Evolutionary conservation across 2,113 vertebrate genomes (phyloP).

Genomic region (Gymnarchus niloticus): DNA sequence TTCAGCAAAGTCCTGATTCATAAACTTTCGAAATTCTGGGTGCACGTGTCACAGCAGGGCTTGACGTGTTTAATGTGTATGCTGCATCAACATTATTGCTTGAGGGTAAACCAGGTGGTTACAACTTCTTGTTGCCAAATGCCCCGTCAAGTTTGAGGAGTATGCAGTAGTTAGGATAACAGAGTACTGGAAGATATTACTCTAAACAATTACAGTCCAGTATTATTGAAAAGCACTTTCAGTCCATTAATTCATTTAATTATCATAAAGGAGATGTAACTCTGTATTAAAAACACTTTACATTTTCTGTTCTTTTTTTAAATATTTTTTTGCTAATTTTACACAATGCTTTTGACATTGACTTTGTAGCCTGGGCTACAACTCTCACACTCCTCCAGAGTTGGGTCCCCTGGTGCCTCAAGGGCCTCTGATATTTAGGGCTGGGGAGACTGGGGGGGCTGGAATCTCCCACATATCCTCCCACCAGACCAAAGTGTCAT

Average conservation of each 20-base stretch:
- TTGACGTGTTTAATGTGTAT: neutral
- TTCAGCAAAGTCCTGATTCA: neutral
- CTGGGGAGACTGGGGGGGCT: neutral
- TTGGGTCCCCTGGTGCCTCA: neutral
- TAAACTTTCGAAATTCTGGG: neutral
- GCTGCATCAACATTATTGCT: neutral
- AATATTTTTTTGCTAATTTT: neutral
- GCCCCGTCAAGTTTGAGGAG: neutral
- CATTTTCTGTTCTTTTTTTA: neutral
- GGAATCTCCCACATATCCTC: neutral
- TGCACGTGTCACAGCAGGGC: neutral
- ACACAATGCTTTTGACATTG: neutral
- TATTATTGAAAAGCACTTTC: conserved; percentile 7
- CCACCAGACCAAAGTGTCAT: neutral
- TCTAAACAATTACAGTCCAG: neutral
- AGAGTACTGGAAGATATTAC: neutral
- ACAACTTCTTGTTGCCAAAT: neutral
- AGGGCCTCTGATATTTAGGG: neutral
- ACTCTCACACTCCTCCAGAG: neutral
- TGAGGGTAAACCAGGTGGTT: neutral
- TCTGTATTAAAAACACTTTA: neutral
- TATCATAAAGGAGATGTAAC: neutral
- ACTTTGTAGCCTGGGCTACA: neutral
- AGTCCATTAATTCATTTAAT: conserved; percentile 4
- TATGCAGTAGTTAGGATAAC: neutral